Evolutionary conservation across 2,113 vertebrate genomes (phyloP).

Genomic region (Takifugu bimaculatus): DNA sequence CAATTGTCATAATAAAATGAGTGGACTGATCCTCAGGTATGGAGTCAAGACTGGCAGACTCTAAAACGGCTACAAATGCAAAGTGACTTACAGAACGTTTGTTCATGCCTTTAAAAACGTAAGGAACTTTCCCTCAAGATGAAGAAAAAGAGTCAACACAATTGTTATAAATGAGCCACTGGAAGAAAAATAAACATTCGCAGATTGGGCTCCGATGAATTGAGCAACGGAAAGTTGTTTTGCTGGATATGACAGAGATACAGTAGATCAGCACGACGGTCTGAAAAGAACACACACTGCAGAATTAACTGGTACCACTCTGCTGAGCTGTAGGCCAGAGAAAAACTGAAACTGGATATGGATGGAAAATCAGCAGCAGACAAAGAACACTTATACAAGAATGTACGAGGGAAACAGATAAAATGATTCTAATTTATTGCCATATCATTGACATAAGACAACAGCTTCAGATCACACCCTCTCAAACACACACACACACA

Average conservation of each 20-base stretch:
- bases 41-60: no score
- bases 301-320: neutral
- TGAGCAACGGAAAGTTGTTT: constrained; percentile 24
- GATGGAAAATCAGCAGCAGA: neutral
- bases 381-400: neutral
- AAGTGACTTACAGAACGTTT: no score
- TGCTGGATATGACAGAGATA: constrained; percentile 14
- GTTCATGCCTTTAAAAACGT: no score
- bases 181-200: constrained; percentile 12
- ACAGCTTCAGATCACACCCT: constrained; percentile 19
- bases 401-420: neutral
- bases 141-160: no score
- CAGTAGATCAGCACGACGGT: constrained; percentile 30
- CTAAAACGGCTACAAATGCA: no score
- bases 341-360: neutral
- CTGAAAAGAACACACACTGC: constrained; percentile 1
- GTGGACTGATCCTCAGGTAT: no score
- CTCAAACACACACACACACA: neutral
- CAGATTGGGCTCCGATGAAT: constrained; percentile 9
- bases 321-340: neutral
- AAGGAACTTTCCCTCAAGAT: no score
- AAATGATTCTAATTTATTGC: constrained; percentile 7
- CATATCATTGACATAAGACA: constrained; percentile 19
- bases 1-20: no score
- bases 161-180: neutral